phyloP scores from a whole-genome alignment of 2,797 vertebrate genomes.

The Pseudomugil gertrudae region DNA sequence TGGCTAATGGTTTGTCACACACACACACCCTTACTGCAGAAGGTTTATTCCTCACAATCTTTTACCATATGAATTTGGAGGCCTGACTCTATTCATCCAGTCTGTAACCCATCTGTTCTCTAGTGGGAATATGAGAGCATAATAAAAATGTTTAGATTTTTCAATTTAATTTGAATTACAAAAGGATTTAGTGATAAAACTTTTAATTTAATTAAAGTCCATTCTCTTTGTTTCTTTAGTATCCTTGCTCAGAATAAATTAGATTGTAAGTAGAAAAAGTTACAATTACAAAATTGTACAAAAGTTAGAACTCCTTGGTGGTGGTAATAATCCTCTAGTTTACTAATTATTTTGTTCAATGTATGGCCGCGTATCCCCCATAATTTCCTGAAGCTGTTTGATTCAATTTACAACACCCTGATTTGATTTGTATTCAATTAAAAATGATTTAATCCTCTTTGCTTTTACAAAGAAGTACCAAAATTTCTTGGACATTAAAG shows the following conservation, averaged over 20 bases:
- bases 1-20: conserved; percentile 53
- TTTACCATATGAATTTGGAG: conserved; percentile 69
- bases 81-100: conserved; percentile 64
- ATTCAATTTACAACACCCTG: too few relatives aligned
- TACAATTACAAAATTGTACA: too few relatives aligned
- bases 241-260: neutral
- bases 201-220: neutral
- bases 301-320: too few relatives aligned
- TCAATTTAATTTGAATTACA: conserved; percentile 6
- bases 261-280: too few relatives aligned
- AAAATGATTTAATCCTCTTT: too few relatives aligned
- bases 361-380: too few relatives aligned
- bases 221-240: neutral
- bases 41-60: conserved; percentile 42
- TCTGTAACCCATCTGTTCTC: conserved; percentile 69
- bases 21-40: conserved; percentile 22
- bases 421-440: too few relatives aligned
- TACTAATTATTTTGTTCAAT: neutral
- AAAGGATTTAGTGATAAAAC: conserved; percentile 5
- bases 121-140: conserved; percentile 38
- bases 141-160: conserved; percentile 42
- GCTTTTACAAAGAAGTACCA: too few relatives aligned
- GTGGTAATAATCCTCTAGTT: neutral
- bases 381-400: too few relatives aligned
- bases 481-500: too few relatives aligned